A percentile compares a stretch with the other conserved stretches of the same genome.
Evolutionary conservation across 2,797 vertebrate species (phyloP).

Genomic region (Cuniculus paca): DNA sequence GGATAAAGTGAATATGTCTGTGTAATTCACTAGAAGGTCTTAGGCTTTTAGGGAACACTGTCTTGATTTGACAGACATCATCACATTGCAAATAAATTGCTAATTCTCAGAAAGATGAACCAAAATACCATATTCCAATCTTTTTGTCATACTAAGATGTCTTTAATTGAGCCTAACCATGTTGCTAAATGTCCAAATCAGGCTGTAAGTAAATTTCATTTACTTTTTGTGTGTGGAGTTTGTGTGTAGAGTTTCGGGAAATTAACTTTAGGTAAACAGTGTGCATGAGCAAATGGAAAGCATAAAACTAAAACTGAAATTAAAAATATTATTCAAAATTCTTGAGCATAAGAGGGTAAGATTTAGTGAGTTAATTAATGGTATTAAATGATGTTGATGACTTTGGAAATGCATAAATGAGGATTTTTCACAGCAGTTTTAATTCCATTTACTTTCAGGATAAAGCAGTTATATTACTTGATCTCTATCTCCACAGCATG

Average conservation of each 20-base stretch:
- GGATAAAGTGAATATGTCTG: not conserved
- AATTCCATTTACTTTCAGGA: not conserved
- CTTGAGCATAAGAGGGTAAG: not conserved
- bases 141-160: not conserved
- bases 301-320: not conserved
- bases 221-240: too few species aligned
- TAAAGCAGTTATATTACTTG: not conserved
- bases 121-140: not conserved
- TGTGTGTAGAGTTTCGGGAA: not conserved
- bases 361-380: not conserved
- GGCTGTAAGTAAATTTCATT: not conserved
- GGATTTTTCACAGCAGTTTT: not conserved
- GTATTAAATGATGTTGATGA: not conserved
- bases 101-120: not conserved
- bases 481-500: not conserved
- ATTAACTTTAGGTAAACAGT: not conserved
- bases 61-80: not conserved
- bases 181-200: not conserved
- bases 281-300: not conserved
- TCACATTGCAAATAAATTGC: not conserved
- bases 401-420: not conserved
- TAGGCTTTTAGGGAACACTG: not conserved
- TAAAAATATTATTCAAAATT: slow-evolving; percentile 1
- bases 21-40: not conserved
- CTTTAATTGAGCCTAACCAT: not conserved